Base-by-base conservation (phyloP, 2,888 invertebrate genomes). In the Achlya flavicornis region DNA sequence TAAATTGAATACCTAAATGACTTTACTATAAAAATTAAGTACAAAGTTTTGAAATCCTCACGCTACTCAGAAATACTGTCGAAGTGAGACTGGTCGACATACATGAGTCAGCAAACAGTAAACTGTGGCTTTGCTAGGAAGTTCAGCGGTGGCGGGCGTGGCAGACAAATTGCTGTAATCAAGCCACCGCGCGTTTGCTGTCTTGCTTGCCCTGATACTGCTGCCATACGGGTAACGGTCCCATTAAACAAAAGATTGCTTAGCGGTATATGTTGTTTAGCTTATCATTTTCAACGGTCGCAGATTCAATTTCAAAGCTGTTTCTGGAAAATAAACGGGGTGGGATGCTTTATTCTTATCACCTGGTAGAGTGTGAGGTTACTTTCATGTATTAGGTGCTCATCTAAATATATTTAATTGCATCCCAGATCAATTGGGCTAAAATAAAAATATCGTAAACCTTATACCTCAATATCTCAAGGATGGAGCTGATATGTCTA, bases 141-240 rank as follows among this genome's bases (percentile, higher is more conserved):
- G 72, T 71, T 72, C 66, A 74, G 76, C 70, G 66, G 64, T 62
- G 72, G 70, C 70, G 76, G 76, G 76, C 77, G 75, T 71, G 73
- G 69, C 73, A 77, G 79, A 86, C 82, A 88, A 88, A 88, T 88
- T 83, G 79, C 79, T 73, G 84, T 79, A 84, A 88, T 88, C 82
- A 85, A 79, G 76, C 72, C 73, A 66, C 66, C 53, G 59, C 16
- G 59, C 43, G n/a, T 41, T 61, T 64, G 63, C 66, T 62, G 62
- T 62, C 63, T 53, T 59, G 61, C 62, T 58, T 32, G 60, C 53
- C 10, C 53, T 10, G 19, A 53, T 53, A 53, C 53, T 53, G 57
- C n/a, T 62, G 46, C 59, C 63, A 62, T 61, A 62, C 67, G 48
- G 33, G 61, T 60, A 63, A 63, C 62, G 62, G 60, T 19, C 48